A percentile compares a stretch with the other conserved stretches of the same genome.
phyloP scores from a whole-genome alignment of 2,113 vertebrate genomes.

The Thryonomys swinderianus region DNA sequence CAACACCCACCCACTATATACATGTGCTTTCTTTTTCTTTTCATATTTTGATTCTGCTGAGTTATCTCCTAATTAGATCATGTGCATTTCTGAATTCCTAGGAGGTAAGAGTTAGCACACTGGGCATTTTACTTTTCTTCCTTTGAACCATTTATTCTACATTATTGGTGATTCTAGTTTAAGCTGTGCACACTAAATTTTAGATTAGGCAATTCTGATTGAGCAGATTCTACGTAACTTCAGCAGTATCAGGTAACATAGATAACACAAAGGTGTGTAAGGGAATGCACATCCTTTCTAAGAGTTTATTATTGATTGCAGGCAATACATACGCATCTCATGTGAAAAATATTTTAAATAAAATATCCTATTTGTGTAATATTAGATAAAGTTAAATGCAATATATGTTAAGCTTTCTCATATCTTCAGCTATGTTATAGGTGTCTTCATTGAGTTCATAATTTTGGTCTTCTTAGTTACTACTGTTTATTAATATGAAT shows the following conservation, averaged over 20 bases:
- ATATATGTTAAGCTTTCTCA: not conserved
- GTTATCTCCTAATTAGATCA: not conserved
- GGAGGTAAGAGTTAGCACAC: not conserved
- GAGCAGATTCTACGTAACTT: not conserved
- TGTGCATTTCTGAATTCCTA: not conserved
- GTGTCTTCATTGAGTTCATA: not conserved
- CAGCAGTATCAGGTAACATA: not conserved
- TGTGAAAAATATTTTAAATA: not conserved
- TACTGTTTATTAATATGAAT: not conserved
- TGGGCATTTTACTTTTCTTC: not conserved
- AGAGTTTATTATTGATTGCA: not conserved
- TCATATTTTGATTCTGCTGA: not conserved
- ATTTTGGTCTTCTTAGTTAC: not conserved
- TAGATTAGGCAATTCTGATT: not conserved
- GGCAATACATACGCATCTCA: not conserved
- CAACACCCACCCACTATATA: no score
- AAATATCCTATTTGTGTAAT: not conserved
- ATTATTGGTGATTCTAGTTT: not conserved
- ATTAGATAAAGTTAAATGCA: not conserved
- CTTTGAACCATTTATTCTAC: not conserved
- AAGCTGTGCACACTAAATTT: not conserved
- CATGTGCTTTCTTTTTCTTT: no score
- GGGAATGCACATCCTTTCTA: not conserved
- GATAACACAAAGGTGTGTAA: not conserved
- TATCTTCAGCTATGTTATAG: not conserved